phyloP scores from a whole-genome alignment of 2,797 vertebrate genomes.

The Florisuga fusca region DNA sequence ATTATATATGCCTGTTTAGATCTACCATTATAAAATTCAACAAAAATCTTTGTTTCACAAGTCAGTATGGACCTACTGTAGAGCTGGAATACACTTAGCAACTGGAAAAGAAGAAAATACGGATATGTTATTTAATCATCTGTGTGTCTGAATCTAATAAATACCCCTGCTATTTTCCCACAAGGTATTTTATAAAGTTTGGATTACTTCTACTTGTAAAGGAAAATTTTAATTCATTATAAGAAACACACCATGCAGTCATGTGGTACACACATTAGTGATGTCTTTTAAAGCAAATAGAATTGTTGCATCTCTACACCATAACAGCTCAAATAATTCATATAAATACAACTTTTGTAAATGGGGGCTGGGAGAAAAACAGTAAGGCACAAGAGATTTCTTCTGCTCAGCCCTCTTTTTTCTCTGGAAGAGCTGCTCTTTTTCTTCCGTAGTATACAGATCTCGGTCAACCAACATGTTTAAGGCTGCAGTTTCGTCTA shows the following conservation, averaged over 20 bases:
- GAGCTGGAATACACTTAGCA: not conserved
- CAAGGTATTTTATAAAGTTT: not conserved
- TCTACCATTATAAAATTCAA: not conserved
- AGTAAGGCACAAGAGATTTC: not conserved
- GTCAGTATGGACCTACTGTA: not conserved
- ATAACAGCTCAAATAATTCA: not conserved
- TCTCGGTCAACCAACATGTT: not conserved
- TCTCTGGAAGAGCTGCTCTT: not conserved
- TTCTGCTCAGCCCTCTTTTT: not conserved
- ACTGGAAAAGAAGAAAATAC: not conserved
- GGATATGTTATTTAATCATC: not conserved
- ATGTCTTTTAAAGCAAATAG: not conserved
- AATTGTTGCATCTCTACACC: not conserved
- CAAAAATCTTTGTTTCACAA: not conserved
- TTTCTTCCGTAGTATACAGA: not conserved
- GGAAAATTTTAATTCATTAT: not conserved
- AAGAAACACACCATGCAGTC: not conserved
- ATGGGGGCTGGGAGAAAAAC: fast-evolving
- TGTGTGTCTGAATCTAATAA: not conserved
- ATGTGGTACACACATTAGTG: not conserved
- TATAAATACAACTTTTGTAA: not conserved
- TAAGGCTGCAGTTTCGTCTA: not conserved
- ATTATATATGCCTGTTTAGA: not conserved
- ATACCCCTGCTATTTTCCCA: not conserved
- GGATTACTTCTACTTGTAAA: not conserved